Evolutionary conservation across 2,797 vertebrate genomes (phyloP).

Genomic region (Dendrocincla tyrannina): DNA sequence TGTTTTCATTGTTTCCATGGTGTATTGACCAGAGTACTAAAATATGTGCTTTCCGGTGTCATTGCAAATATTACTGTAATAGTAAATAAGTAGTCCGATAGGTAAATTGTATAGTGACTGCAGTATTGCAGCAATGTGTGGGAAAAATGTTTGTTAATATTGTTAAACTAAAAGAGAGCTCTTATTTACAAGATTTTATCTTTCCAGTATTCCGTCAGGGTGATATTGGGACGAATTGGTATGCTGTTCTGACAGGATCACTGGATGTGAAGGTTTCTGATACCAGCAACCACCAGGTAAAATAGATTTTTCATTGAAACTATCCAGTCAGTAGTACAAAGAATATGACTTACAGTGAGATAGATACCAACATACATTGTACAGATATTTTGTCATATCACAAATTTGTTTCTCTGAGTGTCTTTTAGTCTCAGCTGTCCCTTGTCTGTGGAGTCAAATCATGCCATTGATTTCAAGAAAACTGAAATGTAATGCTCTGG

Average conservation of each 20-base stretch:
- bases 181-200: slow-evolving; percentile 8
- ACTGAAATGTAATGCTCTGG: neutral
- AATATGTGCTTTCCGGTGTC: neutral
- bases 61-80: neutral
- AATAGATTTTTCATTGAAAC: neutral
- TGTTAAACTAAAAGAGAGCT: neutral
- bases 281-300: slow-evolving; percentile 97
- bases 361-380: neutral
- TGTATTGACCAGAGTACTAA: neutral
- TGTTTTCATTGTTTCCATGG: neutral
- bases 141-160: neutral
- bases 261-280: slow-evolving; percentile 98
- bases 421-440: neutral
- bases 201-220: slow-evolving; percentile 94
- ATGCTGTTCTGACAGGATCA: slow-evolving; percentile 95
- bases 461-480: neutral
- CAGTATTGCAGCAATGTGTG: neutral
- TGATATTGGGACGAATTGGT: slow-evolving; percentile 98
- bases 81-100: neutral
- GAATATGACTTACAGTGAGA: neutral
- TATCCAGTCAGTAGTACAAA: neutral
- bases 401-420: neutral
- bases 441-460: neutral
- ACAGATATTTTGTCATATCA: neutral
- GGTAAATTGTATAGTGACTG: neutral